These are phyloP conservation scores for Gopherus evgoodei DNA, from an alignment of 2,113 vertebrate species.

Conservation along the genomic window DNA sequence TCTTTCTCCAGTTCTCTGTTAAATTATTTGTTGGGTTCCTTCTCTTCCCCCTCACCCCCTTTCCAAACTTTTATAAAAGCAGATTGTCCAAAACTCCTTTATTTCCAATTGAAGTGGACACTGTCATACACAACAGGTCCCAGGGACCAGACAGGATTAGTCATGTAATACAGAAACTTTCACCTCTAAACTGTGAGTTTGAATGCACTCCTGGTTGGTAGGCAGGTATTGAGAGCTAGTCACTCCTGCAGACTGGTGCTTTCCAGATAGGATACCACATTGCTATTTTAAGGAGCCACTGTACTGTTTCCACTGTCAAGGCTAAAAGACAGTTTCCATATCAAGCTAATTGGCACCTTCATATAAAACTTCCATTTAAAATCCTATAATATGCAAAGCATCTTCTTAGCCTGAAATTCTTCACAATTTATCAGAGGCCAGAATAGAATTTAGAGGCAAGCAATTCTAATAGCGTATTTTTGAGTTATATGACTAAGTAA, in stretches of 20 bases:
- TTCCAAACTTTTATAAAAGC: neutral
- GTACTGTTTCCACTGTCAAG: neutral
- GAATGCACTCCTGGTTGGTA: neutral
- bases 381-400: conserved; percentile 1
- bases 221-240: neutral
- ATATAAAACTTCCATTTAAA: conserved; percentile 14
- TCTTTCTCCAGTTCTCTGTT: neutral
- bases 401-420: neutral
- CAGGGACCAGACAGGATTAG: neutral
- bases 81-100: neutral
- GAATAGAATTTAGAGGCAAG: neutral
- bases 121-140: neutral
- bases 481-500: neutral
- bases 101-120: neutral
- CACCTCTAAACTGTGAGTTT: neutral
- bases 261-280: neutral
- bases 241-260: neutral
- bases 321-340: neutral
- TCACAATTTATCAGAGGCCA: neutral
- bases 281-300: neutral
- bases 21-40: neutral
- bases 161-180: neutral
- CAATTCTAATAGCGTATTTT: neutral
- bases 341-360: neutral
- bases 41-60: neutral